Base-by-base conservation (phyloP, 2,797 vertebrate genomes). In the Danio tinwini region DNA sequence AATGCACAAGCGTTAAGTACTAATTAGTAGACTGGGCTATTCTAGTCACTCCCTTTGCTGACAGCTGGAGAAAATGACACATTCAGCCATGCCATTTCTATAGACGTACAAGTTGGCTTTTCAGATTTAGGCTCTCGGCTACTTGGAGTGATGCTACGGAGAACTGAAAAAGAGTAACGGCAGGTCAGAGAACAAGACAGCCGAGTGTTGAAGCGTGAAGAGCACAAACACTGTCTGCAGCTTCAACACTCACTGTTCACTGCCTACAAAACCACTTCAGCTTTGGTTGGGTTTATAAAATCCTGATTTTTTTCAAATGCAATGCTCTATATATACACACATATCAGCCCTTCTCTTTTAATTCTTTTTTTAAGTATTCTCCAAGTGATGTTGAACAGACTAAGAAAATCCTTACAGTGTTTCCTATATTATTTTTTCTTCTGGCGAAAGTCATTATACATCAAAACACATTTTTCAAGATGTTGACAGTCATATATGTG, bases 161-260 rank as follows among this genome's bases (percentile, higher is more conserved):
- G 17, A 58, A 74, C 14, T 61, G 71, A 53, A 52, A 16, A 50
- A 11, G 16, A 63, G 47, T 5, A 39, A 40, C 2, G 5, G 17
- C 29, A 16, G 47, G 14, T 74, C 29, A n/a, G 17, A 59, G 13
- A 61, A 61, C 42, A 53, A 14, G 42, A 61, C 9, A 74, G 40
- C 17, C 0, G 44, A 74, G 14, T 74, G 44, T 21, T 61, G 71
- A 73, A 45, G 70, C 12, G 7, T 72, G 17, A 71, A 21, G 52
- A 14, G 40, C 37, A 72, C 39, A 56, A 56, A 42, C 68, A 55
- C 19, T 29, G 13, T 29, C 29, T 13, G 14, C 47, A 69, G 16
- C 14, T 52, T 37, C 8, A 12, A 39, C 19, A 69, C 21, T 37
- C 45, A 14, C 65, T 50, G 21, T 50, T 9, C 3, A 42, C 12